Base-by-base conservation (phyloP, 2,113 vertebrate species). In the Cettia cetti region DNA sequence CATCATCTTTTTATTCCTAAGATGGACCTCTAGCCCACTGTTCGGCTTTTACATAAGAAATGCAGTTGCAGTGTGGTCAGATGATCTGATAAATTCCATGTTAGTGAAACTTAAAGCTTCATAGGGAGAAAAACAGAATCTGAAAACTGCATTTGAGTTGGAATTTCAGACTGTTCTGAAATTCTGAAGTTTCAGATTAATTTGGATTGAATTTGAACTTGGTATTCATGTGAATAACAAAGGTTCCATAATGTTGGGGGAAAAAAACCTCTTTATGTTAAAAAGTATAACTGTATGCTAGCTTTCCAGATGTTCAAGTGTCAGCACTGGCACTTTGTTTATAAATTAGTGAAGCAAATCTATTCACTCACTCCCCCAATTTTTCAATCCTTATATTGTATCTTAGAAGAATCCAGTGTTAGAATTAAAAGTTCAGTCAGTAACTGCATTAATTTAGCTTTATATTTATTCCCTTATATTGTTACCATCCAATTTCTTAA, bases 301-400 rank as follows among this genome's bases (percentile, higher is more conserved):
- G 11, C 28, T 85, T 90, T 79, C 76, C 14, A 65, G n/a, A 6
- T 92, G 16, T 42, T 18, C 66, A 81, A 26, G 37, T 23, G 33
- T 76, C 53, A 56, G 21, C 30, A 47, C 8, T 82, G n/a, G 35
- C 2, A 11, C 10, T 79, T 59, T 82, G 13, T 71, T 94, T 87
- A 33, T 89, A 44, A 86, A 44, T 75, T 52, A 33, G 27, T 82
- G 12, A 47, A 78, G 15, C 4, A 3, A 59, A 77, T 86, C 19
- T 76, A 8, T 9, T 53, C 9, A 24, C 7, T 16, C 20, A 11
- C 4, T 2, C 0, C 33, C 9, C 7, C 39, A 59, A 11, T 1
- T 21, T 81, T 70, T 1, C 37, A 88, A 0, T 28, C 15, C 10
- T 91, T 75, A 31, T 40, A 23, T 35, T n/a, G 2, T 39, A 40